phyloP scores from a whole-genome alignment of 2,888 invertebrate genomes.

The Pharmacophagus antenor region DNA sequence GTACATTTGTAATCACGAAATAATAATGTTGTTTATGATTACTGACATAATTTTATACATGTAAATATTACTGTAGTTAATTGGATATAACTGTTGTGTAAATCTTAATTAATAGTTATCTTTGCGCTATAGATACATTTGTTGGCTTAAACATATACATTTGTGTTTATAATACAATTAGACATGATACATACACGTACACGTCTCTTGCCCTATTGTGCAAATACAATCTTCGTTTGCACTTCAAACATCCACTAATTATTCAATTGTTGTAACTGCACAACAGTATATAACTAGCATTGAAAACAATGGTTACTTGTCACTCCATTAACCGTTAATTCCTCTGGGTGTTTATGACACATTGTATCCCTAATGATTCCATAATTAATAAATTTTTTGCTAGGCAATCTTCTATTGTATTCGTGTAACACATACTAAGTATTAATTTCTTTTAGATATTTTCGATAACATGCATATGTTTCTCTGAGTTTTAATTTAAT shows the following conservation, averaged over 20 bases:
- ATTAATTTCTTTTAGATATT: no score
- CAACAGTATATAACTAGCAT: slow-evolving; percentile 32
- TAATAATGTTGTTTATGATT: background rate
- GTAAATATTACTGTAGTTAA: background rate
- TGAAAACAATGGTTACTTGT: slow-evolving; percentile 32
- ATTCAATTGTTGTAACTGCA: slow-evolving; percentile 53
- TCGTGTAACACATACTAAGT: background rate
- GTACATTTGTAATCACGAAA: no score
- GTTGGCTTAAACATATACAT: slow-evolving; percentile 33
- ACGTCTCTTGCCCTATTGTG: slow-evolving; percentile 38
- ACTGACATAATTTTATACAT: background rate
- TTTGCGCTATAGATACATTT: background rate
- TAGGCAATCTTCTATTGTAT: background rate
- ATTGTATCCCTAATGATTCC: slow-evolving; percentile 1
- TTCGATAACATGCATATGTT: no score
- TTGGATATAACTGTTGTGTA: background rate
- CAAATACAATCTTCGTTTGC: slow-evolving; percentile 59
- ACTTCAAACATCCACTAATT: slow-evolving; percentile 62
- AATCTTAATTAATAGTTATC: slow-evolving; percentile 30
- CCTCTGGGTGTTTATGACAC: slow-evolving; percentile 5
- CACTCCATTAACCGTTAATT: slow-evolving; percentile 24
- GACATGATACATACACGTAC: slow-evolving; percentile 16
- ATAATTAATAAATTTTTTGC: background rate
- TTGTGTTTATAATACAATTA: slow-evolving; percentile 17
- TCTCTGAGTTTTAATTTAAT: no score